phyloP scores from a whole-genome alignment of 2,113 vertebrate genomes.

The Ceyx melanurus region DNA sequence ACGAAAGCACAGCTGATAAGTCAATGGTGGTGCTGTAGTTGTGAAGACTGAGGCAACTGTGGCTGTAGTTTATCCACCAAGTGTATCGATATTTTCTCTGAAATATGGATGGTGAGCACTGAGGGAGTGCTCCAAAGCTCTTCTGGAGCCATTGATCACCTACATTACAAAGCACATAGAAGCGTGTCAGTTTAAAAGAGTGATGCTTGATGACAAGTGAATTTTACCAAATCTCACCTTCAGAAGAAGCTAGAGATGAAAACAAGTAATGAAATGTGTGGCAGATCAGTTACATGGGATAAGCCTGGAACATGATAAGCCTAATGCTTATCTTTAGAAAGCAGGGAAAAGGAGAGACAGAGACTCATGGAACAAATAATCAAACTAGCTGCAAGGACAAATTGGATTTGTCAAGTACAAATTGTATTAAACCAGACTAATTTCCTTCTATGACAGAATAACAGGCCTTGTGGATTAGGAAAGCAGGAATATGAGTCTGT shows the following conservation, averaged over 20 bases:
- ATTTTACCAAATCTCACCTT: constrained; percentile 27
- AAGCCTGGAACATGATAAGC: constrained; percentile 20
- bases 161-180: not conserved
- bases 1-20: not conserved
- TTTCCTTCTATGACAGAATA: constrained; percentile 40
- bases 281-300: not conserved
- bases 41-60: not conserved
- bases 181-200: not conserved
- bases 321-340: constrained; percentile 24
- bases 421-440: constrained; percentile 34
- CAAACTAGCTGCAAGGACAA: constrained; percentile 47
- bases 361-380: constrained; percentile 44
- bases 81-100: not conserved
- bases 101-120: not conserved
- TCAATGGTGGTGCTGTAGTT: rapidly evolving
- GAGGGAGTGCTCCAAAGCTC: not conserved
- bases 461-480: not conserved
- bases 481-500: not conserved
- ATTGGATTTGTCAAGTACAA: constrained; percentile 59
- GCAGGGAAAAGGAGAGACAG: not conserved
- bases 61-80: not conserved
- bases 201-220: not conserved
- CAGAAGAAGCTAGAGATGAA: constrained; percentile 3
- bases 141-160: not conserved
- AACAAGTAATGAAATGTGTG: constrained; percentile 10